These are phyloP conservation scores for Malthinus seriepunctatus DNA, from an alignment of 2,888 invertebrate genomes.

Conservation along the genomic window DNA sequence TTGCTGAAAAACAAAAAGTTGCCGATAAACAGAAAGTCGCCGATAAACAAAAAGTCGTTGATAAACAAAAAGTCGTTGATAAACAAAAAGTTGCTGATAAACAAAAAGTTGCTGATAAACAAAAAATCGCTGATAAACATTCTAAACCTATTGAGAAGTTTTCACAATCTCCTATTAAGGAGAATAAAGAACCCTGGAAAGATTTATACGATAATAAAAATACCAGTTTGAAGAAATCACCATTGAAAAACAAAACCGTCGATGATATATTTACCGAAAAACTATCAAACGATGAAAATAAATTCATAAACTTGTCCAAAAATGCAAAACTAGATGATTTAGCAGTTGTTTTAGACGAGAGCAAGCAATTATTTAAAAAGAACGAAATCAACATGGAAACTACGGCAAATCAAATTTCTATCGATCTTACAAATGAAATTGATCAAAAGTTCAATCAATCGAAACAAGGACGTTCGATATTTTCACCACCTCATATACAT, in stretches of 20 bases:
- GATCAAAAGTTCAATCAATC: constrained; percentile 40
- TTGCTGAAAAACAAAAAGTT: not conserved
- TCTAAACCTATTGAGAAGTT: constrained; percentile 22
- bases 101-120: constrained; percentile 21
- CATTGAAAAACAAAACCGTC: constrained; percentile 36
- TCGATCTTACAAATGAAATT: constrained; percentile 22
- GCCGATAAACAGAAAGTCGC: constrained; percentile 23
- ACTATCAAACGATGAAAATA: constrained; percentile 40
- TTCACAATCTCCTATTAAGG: constrained; percentile 25
- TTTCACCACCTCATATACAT: constrained; percentile 69
- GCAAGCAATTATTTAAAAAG: constrained; percentile 5
- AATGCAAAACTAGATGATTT: constrained; percentile 11
- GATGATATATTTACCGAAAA: constrained; percentile 42
- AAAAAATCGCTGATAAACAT: constrained; percentile 24
- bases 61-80: constrained; percentile 7
- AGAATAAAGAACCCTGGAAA: constrained; percentile 27
- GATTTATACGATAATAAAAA: not conserved
- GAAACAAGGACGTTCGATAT: constrained; percentile 65
- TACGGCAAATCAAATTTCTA: constrained; percentile 29
- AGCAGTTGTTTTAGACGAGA: constrained; percentile 10
- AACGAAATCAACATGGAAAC: constrained; percentile 19
- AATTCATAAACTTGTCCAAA: constrained; percentile 21
- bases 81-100: constrained; percentile 39
- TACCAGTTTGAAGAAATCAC: constrained; percentile 24
- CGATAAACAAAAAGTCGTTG: constrained; percentile 10